phyloP scores from a whole-genome alignment of 2,797 vertebrate genomes.

The Erpetoichthys calabaricus region DNA sequence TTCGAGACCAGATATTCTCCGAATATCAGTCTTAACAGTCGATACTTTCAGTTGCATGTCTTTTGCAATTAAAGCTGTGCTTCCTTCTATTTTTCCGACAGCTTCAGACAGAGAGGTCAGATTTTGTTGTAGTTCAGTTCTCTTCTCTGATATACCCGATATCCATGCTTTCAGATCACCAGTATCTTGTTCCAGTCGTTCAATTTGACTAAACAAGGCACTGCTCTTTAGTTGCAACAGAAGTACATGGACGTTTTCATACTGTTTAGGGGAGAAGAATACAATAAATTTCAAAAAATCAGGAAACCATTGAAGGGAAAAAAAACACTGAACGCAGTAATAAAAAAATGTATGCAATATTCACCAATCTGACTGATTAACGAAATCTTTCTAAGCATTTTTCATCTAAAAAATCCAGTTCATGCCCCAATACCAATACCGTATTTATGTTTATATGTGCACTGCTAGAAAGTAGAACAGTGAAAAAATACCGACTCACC shows the following conservation, averaged over 20 bases:
- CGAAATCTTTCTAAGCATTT: no score
- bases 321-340: no score
- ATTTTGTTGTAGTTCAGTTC: constrained; percentile 48
- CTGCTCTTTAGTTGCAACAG: constrained; percentile 46
- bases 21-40: constrained; percentile 73
- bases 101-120: constrained; percentile 47
- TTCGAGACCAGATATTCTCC: constrained; percentile 75
- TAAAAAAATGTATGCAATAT: no score
- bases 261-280: constrained; percentile 46
- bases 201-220: constrained; percentile 40
- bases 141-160: constrained; percentile 41
- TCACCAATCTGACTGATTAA: no score
- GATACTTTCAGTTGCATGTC: constrained; percentile 58
- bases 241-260: constrained; percentile 47
- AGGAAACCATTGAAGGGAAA: no score
- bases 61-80: constrained; percentile 45
- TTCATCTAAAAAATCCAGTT: no score
- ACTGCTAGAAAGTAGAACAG: no score
- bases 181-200: constrained; percentile 54
- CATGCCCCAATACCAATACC: no score
- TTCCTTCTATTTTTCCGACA: constrained; percentile 51
- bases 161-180: constrained; percentile 52
- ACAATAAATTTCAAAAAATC: neutral
- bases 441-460: no score
- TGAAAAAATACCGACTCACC: no score